These are phyloP conservation scores for Sebastes baramenuke DNA, from an alignment of 2,797 vertebrate species.

Conservation along the genomic window DNA sequence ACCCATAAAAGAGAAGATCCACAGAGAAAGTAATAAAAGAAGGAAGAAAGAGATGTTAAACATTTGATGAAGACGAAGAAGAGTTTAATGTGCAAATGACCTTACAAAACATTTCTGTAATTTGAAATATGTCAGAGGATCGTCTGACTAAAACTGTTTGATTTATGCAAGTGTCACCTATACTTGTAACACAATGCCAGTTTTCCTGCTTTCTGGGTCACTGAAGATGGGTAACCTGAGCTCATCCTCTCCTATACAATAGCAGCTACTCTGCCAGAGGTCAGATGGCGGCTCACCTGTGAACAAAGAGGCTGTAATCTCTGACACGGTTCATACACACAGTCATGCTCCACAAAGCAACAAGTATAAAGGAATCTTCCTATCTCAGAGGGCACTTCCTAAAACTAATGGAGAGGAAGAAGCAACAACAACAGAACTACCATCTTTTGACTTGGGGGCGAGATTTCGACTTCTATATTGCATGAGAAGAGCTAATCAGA, in stretches of 20 bases:
- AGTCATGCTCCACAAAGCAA: slow-evolving; percentile 76
- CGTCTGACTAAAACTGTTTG: slow-evolving; percentile 34
- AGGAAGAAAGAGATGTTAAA: slow-evolving; percentile 36
- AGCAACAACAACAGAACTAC: slow-evolving; percentile 37
- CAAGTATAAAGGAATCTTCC: slow-evolving; percentile 63
- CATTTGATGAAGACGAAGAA: background rate
- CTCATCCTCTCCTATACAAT: slow-evolving; percentile 77
- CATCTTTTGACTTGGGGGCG: slow-evolving; percentile 15
- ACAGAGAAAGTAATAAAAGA: slow-evolving; percentile 52
- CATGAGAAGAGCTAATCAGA: background rate
- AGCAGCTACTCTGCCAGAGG: slow-evolving; percentile 70
- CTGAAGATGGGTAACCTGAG: slow-evolving; percentile 78
- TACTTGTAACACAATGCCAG: slow-evolving; percentile 73
- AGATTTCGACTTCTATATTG: slow-evolving; percentile 12
- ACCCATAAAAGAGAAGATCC: slow-evolving; percentile 56
- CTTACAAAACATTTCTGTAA: background rate
- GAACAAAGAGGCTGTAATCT: slow-evolving; percentile 81
- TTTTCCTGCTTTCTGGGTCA: slow-evolving; percentile 84
- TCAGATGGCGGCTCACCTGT: slow-evolving; percentile 82
- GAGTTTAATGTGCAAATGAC: background rate
- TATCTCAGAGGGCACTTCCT: slow-evolving; percentile 54
- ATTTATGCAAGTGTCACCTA: slow-evolving; percentile 69
- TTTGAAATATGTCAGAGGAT: background rate
- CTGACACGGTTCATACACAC: slow-evolving; percentile 76
- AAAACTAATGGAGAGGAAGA: slow-evolving; percentile 45